Percentiles rank a stretch among this genome's conserved stretches.
Conservation (phyloP, 2,888 invertebrate genomes). For the Nesidiocoris tenuis region DNA sequence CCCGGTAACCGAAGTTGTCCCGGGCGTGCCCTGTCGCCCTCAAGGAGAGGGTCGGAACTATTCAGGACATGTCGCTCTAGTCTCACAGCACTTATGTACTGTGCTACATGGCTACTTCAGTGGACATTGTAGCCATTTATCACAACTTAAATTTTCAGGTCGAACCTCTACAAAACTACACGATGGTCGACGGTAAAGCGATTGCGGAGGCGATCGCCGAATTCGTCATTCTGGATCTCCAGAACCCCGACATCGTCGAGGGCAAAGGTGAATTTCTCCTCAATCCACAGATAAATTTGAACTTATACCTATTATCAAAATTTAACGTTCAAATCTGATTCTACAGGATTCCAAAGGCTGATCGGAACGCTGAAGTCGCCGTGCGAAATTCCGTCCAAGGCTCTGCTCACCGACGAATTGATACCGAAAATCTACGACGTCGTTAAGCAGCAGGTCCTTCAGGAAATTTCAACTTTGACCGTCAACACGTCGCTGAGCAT, state of each 20-base stretch:
- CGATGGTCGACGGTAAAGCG: constrained; percentile 54
- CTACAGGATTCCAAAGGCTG: constrained; percentile 56
- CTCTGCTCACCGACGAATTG: constrained; percentile 56
- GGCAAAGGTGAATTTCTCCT: constrained; percentile 52
- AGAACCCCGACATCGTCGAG: constrained; percentile 57
- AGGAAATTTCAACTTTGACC: constrained; percentile 45
- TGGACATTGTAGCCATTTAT: too few relatives aligned
- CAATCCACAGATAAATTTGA: too few relatives aligned
- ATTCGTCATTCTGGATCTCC: constrained; percentile 57
- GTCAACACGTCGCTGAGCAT: constrained; percentile 55
- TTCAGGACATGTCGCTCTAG: too few relatives aligned
- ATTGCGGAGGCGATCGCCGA: constrained; percentile 57
- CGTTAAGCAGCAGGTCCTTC: constrained; percentile 54
- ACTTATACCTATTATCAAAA: too few relatives aligned
- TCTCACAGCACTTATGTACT: too few relatives aligned
- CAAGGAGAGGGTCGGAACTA: too few relatives aligned
- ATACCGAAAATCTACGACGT: constrained; percentile 57
- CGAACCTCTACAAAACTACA: constrained; percentile 41
- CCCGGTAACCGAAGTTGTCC: too few relatives aligned
- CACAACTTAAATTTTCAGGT: background rate
- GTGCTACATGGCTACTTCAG: too few relatives aligned
- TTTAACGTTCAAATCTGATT: too few relatives aligned
- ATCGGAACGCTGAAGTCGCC: constrained; percentile 56
- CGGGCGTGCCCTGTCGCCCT: too few relatives aligned
- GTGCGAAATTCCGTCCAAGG: constrained; percentile 57